phyloP scores from a whole-genome alignment of 2,888 invertebrate genomes.

The Dastarcus helophoroides region DNA sequence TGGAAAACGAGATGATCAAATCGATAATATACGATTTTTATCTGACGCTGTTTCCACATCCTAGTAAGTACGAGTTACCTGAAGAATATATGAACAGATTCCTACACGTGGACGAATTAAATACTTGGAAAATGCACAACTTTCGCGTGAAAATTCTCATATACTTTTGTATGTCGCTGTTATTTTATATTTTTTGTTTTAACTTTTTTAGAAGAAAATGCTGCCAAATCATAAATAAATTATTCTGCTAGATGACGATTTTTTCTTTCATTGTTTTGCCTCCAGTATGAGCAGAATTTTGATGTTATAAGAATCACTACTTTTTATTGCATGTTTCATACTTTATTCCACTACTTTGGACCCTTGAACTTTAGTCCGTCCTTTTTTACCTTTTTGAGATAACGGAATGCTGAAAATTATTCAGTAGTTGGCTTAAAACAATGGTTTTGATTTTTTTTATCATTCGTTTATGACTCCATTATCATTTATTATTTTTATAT shows the following conservation, averaged over 20 bases:
- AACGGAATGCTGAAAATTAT: too few relatives aligned
- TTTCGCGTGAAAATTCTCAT: slow-evolving; percentile 28
- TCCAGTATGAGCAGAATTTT: too few relatives aligned
- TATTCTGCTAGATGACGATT: slow-evolving; percentile 19
- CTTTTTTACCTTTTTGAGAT: too few relatives aligned
- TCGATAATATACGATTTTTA: slow-evolving; percentile 65
- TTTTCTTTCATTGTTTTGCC: too few relatives aligned
- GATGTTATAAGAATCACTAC: too few relatives aligned
- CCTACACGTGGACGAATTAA: slow-evolving; percentile 43
- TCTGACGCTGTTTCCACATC: slow-evolving; percentile 57
- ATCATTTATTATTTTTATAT: too few relatives aligned
- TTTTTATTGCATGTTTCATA: too few relatives aligned
- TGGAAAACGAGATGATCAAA: slow-evolving; percentile 54
- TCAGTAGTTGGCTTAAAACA: too few relatives aligned
- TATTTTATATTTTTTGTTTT: slow-evolving; percentile 21
- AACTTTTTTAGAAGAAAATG: slow-evolving; percentile 24
- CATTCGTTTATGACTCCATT: too few relatives aligned
- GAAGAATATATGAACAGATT: slow-evolving; percentile 60
- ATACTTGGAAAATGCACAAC: slow-evolving; percentile 42
- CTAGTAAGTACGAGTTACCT: slow-evolving; percentile 61
- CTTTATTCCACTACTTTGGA: too few relatives aligned
- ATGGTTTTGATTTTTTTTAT: too few relatives aligned
- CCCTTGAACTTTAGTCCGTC: too few relatives aligned
- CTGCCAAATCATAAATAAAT: slow-evolving; percentile 23
- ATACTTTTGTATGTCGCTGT: slow-evolving; percentile 17